Conservation (phyloP, 2,113 vertebrate genomes). For the Oenanthe oenanthe region DNA sequence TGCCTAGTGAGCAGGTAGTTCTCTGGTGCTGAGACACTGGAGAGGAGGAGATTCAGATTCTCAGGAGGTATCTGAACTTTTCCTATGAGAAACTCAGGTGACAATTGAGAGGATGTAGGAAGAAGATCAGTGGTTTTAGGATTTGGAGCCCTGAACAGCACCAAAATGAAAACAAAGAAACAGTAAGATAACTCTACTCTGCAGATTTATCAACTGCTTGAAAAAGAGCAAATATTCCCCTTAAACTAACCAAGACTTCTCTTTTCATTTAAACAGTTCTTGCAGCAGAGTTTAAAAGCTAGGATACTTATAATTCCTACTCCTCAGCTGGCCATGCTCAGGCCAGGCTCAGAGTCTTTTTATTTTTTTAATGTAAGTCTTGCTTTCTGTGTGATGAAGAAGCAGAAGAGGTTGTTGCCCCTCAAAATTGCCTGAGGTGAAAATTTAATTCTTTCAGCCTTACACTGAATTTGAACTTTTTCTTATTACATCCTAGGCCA, state of each 20-base stretch:
- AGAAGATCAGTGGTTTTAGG: not conserved
- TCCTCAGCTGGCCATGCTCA: not conserved
- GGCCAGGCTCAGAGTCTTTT: not conserved
- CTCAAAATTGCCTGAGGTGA: not conserved
- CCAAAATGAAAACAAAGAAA: not conserved
- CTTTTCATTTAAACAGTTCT: not conserved
- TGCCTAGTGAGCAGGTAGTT: not conserved
- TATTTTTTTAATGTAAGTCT: not conserved
- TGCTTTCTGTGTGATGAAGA: not conserved
- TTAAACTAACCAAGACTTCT: not conserved
- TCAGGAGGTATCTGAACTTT: not conserved
- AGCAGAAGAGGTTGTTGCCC: not conserved
- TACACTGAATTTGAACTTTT: not conserved
- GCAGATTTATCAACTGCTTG: not conserved
- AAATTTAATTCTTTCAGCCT: not conserved
- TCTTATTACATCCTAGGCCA: not conserved
- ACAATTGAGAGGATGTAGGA: not conserved
- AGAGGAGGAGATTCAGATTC: not conserved
- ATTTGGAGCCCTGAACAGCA: not conserved
- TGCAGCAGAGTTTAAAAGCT: not conserved
- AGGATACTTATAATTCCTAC: not conserved
- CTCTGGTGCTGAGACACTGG: not conserved
- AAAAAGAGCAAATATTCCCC: not conserved
- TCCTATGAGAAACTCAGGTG: not conserved
- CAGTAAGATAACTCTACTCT: not conserved